Evolutionary conservation across 2,113 vertebrate species (phyloP).

Genomic region (Myiozetetes cayanensis): DNA sequence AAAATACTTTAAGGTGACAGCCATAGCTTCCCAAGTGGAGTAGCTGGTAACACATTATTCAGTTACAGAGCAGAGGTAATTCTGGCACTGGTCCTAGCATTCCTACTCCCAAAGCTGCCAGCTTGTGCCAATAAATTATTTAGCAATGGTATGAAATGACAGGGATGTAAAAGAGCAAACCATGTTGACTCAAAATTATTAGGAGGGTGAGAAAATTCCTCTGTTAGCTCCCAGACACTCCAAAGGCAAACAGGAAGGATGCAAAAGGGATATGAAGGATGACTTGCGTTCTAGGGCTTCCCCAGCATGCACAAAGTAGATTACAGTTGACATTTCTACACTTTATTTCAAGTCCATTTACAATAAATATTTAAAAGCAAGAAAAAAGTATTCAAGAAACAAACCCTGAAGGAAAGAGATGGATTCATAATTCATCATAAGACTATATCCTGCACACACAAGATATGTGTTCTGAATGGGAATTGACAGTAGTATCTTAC

Average conservation of each 20-base stretch:
- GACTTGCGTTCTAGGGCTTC: background rate
- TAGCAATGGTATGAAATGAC: background rate
- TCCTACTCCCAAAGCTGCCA: background rate
- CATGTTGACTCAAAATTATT: background rate
- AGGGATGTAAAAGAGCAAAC: background rate
- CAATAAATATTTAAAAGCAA: slow-evolving; percentile 48
- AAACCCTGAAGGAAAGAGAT: background rate
- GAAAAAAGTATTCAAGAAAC: background rate
- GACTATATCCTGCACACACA: background rate
- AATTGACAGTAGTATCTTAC: background rate
- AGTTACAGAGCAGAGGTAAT: background rate
- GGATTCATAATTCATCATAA: slow-evolving; percentile 56
- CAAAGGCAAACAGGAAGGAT: background rate
- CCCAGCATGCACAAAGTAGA: background rate
- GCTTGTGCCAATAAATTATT: background rate
- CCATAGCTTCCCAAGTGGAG: background rate
- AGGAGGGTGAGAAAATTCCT: background rate
- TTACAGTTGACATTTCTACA: slow-evolving; percentile 4
- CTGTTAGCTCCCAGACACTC: background rate
- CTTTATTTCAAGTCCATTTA: background rate
- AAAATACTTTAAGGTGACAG: background rate
- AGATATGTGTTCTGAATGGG: background rate
- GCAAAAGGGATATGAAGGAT: background rate
- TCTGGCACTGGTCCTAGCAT: background rate
- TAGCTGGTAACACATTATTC: background rate